Conservation (phyloP, 2,888 invertebrate species). For the Ormyrus rosae region DNA sequence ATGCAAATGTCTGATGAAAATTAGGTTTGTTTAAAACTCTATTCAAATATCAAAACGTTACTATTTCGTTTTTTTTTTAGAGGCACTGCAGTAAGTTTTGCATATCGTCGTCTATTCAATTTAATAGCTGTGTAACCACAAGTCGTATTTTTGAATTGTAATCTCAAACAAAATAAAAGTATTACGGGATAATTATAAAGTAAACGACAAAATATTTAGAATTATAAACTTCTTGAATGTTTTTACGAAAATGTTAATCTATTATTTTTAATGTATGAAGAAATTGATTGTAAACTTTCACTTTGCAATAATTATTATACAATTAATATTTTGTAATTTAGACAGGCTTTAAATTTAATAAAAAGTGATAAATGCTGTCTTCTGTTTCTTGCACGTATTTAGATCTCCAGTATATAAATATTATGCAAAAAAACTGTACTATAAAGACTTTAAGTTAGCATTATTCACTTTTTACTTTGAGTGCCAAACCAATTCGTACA, state of each 20-base stretch:
- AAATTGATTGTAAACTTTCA: slow-evolving; percentile 7
- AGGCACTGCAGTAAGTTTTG: slow-evolving; percentile 30
- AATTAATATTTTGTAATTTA: slow-evolving; percentile 13
- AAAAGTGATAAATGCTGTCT: slow-evolving; percentile 29
- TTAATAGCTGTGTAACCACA: slow-evolving; percentile 72
- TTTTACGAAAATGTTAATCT: slow-evolving; percentile 8
- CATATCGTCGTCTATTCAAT: slow-evolving; percentile 24
- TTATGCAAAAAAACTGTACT: too few species aligned
- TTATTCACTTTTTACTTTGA: not conserved
- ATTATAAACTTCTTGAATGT: not conserved
- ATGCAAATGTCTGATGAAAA: not conserved
- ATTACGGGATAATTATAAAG: slow-evolving; percentile 57
- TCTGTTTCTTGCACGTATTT: slow-evolving; percentile 1
- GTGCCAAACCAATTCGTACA: slow-evolving; percentile 1
- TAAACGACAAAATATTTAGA: slow-evolving; percentile 30
- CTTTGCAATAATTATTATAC: too few species aligned
- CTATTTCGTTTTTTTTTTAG: slow-evolving; percentile 19
- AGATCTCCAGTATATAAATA: too few species aligned
- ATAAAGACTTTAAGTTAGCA: too few species aligned
- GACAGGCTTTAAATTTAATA: not conserved
- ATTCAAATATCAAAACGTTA: slow-evolving; percentile 25
- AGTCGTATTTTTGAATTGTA: slow-evolving; percentile 73
- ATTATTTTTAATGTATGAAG: not conserved
- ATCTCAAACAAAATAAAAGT: slow-evolving; percentile 69
- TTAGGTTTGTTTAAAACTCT: not conserved